Base-by-base conservation (phyloP, 2,113 vertebrate species). In the Coturnix japonica region DNA sequence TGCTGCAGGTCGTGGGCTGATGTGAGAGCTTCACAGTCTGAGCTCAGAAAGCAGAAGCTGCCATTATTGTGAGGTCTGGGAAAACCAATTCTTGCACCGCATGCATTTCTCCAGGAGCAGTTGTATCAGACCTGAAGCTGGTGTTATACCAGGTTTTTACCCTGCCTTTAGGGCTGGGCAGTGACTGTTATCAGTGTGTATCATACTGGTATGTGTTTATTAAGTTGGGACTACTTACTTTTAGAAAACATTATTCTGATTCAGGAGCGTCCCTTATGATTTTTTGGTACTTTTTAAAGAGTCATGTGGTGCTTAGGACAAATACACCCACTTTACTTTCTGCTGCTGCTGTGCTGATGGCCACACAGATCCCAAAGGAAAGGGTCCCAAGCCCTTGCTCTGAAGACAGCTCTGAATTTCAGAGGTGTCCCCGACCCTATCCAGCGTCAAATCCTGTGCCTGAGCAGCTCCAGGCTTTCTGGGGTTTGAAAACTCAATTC, bases 401-500 rank as follows among this genome's bases (percentile, higher is more conserved):
- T 66, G 57, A 60, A 73, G 28, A 5, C 15, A 16, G 5, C 49
- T 57, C 39, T 61, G 61, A 46, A 59, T 54, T 86, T 87, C 44
- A 60, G 54, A 76, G 30, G 9, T 0, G 0, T 54, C 54, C 26
- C 56, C 16, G 13, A 43, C 0, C 4, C 51, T 76, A 69, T 14
- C 37, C 1, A 5, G 31, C 28, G 41, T 56, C 20, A 89, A 85
- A 85, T 87, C 37, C 64, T 26, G 9, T 31, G 21, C 46, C 37
- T 89, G 75, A 89, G 51, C 81, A 84, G 9, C 59, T 86, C 74
- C 74, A 90, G 89, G 26, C 46, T 64, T 84, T 46, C 54, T 56
- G 89, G 39, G 64, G 16, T 47, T 77, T 85, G 74, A 76, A 93
- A 70, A 51, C 33, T 30, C 25, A 54, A 69, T 66, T 79, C 41